These are phyloP conservation scores for Trachelipus rathkii DNA, from an alignment of 1,140 invertebrate genomes.

Conservation along the genomic window DNA sequence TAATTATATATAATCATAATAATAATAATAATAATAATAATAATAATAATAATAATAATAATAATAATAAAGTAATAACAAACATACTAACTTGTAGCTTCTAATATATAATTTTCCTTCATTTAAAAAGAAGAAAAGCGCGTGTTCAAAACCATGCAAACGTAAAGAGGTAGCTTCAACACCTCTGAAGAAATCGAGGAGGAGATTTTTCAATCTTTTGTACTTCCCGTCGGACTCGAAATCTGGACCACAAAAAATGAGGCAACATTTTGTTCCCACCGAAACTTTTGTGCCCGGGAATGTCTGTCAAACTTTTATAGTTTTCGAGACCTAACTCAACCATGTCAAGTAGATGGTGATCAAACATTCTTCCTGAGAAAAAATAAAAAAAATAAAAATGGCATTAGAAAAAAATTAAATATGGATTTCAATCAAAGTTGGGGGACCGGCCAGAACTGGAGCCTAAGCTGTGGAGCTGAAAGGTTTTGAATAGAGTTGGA, in stretches of 20 bases:
- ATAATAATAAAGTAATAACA: too few species aligned
- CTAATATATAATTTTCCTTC: slow-evolving; percentile 76
- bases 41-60: too few species aligned
- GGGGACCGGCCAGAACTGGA: too few species aligned
- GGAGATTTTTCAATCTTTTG: slow-evolving; percentile 77
- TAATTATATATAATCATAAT: too few species aligned
- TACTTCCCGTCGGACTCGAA: slow-evolving; percentile 76
- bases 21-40: too few species aligned
- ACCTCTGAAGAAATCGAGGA: slow-evolving; percentile 90
- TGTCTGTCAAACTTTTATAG: slow-evolving; percentile 71
- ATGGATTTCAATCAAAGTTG: too few species aligned
- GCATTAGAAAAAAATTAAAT: too few species aligned
- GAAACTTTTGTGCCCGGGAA: slow-evolving; percentile 75
- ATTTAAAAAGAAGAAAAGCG: slow-evolving; percentile 77
- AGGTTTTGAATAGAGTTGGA: too few species aligned
- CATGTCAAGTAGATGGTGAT: slow-evolving; percentile 90
- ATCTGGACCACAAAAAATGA: slow-evolving; percentile 87
- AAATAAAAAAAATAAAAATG: slow-evolving; percentile 22
- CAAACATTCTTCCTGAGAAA: slow-evolving; percentile 69
- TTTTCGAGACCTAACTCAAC: slow-evolving; percentile 87
- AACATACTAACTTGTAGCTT: slow-evolving; percentile 75
- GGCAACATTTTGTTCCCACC: slow-evolving; percentile 80
- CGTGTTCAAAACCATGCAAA: slow-evolving; percentile 88
- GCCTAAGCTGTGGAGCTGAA: too few species aligned
- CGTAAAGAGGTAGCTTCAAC: slow-evolving; percentile 74